These are phyloP conservation scores for Molossus molossus DNA, from an alignment of 2,797 vertebrate genomes.

Conservation along the genomic window DNA sequence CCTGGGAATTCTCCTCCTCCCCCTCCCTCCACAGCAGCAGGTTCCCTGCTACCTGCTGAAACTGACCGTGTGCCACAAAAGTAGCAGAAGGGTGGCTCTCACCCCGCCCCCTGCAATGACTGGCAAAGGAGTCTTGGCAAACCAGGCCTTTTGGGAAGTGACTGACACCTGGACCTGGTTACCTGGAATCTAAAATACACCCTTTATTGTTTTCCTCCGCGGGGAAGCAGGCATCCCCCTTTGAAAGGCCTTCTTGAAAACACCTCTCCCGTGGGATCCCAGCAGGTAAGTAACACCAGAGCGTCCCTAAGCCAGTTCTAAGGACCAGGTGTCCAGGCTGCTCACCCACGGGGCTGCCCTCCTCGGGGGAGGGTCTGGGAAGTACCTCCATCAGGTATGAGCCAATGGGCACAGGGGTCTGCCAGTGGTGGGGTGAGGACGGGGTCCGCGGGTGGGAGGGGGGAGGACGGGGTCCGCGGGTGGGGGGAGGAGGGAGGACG, in stretches of 20 bases:
- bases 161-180: conserved; percentile 2
- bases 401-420: background rate
- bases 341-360: background rate
- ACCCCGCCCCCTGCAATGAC: background rate
- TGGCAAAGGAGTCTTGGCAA: conserved; percentile 41
- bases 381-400: conserved; percentile 59
- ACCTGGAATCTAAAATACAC: background rate
- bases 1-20: conserved; percentile 52
- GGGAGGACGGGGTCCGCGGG: background rate
- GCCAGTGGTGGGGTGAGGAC: background rate
- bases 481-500: too few relatives aligned
- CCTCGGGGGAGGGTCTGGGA: background rate
- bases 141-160: conserved; percentile 51
- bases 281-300: conserved; percentile 72
- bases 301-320: conserved; percentile 48
- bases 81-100: conserved; percentile 14
- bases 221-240: conserved; percentile 41
- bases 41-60: background rate
- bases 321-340: conserved; percentile 17
- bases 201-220: conserved; percentile 9
- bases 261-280: conserved; percentile 59
- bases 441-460: background rate
- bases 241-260: conserved; percentile 39
- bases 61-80: conserved; percentile 54
- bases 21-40: background rate